Base-by-base conservation (phyloP, 2,113 vertebrate species). In the Nothoprocta pentlandii region DNA sequence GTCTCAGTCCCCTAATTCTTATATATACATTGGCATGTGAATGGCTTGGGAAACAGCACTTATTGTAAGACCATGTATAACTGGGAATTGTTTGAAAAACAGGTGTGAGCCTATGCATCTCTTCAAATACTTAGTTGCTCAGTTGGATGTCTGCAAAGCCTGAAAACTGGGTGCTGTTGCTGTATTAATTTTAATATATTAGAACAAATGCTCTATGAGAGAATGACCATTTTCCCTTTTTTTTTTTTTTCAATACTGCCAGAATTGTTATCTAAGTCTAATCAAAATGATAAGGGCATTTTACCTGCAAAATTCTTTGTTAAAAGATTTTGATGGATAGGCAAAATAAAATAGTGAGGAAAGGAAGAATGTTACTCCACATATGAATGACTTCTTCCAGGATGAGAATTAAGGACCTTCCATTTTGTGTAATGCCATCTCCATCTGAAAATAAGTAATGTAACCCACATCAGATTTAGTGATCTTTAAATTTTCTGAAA, bases 381-480 rank as follows among this genome's bases (percentile, higher is more conserved):
- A 30, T 3, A 59, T 6, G 0, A 80, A 39, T 6, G 47, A 7
- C 39, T 54, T 81, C 76, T 75, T 41, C 39, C 47, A 82, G 53
- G 54, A 28, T 79, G 19, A 87, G 39, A 53, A 93, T 76, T 84
- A 47, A 87, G 17, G 30, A 49, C 47, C 61, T 84, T 80, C 62
- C 49, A 39, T 79, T 66, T 59, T 73, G 3, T 77, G 30, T 53
- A 86, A 67, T 80, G 69, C 46, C 61, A 73, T 51, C 54, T 34
- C 41, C 6, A 7, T 36, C 74, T 81, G 78, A 93, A 91, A 95
- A 85, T 74, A 95, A 79, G 67, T 80, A 80, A 68, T 44, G 85
- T 42, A 87, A 68, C 6, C 69, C 68, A 64, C 36, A 71, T 84
- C 58, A 96, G 80, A 90, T 91, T 76, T 80, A 51, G 23, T n/a